Evolutionary conservation across 1,140 invertebrate genomes (phyloP).

Genomic region (Cotesia typhae): DNA sequence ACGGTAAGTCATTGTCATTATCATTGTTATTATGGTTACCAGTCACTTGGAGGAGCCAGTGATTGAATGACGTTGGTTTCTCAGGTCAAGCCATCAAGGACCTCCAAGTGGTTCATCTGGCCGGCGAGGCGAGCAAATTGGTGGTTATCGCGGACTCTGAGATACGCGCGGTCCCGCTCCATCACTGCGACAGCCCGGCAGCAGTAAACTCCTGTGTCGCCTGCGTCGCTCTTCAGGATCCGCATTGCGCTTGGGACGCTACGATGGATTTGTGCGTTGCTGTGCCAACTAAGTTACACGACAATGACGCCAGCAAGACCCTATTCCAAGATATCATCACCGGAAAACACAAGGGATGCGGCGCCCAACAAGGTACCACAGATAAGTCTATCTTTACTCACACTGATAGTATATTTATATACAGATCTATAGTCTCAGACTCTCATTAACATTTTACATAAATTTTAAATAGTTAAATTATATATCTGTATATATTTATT

Average conservation of each 20-base stretch:
- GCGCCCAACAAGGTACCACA: slow-evolving; percentile 64
- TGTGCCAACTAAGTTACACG: slow-evolving; percentile 72
- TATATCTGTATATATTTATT: not conserved
- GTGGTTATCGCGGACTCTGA: slow-evolving; percentile 90
- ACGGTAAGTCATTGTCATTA: slow-evolving; percentile 51
- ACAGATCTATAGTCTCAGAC: too few species aligned
- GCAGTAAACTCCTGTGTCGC: slow-evolving; percentile 72
- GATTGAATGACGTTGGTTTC: too few species aligned
- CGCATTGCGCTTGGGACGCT: slow-evolving; percentile 96
- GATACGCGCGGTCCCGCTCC: slow-evolving; percentile 85
- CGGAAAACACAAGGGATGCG: slow-evolving; percentile 75
- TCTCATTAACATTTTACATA: too few species aligned
- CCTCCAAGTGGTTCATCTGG: slow-evolving; percentile 61
- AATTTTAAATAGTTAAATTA: too few species aligned
- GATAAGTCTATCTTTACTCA: too few species aligned
- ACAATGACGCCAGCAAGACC: slow-evolving; percentile 70
- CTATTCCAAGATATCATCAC: slow-evolving; percentile 79
- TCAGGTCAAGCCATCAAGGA: slow-evolving; percentile 62
- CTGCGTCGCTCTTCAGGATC: slow-evolving; percentile 94
- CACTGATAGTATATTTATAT: too few species aligned
- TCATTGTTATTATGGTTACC: too few species aligned
- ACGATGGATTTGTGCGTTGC: slow-evolving; percentile 78
- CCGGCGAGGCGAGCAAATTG: slow-evolving; percentile 73
- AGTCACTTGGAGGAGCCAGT: too few species aligned
- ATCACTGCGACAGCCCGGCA: slow-evolving; percentile 76